Conservation (phyloP, 2,113 vertebrate species). For the Dicaeum eximium region DNA sequence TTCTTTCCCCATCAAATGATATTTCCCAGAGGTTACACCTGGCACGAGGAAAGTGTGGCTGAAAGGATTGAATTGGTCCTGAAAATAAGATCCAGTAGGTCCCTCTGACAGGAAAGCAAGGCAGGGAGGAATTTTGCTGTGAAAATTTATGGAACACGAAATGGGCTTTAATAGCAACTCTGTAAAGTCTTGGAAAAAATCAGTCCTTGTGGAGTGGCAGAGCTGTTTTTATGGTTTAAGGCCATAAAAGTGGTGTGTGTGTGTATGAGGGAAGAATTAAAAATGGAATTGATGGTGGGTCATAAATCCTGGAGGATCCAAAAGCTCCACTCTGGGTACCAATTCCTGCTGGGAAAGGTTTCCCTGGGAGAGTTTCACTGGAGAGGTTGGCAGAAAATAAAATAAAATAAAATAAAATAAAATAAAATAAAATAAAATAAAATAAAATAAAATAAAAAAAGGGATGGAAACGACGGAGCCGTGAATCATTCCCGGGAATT, state of each 20-base stretch:
- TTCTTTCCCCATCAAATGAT: neutral
- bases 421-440: too few species aligned
- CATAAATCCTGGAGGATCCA: neutral
- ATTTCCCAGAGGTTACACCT: neutral
- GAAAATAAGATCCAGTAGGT: neutral
- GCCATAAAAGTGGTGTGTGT: neutral
- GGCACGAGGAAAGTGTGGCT: neutral
- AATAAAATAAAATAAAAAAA: too few species aligned
- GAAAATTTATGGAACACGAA: slow-evolving; percentile 67
- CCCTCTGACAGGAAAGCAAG: neutral
- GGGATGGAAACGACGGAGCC: too few species aligned
- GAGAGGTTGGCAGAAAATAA: neutral
- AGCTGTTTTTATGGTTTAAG: neutral
- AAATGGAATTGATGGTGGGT: neutral
- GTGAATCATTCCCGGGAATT: too few species aligned
- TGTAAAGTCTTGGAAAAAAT: neutral
- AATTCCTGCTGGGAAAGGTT: slow-evolving; percentile 3
- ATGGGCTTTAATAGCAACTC: slow-evolving; percentile 27
- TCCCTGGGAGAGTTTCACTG: neutral
- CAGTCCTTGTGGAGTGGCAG: neutral
- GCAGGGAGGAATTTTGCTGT: slow-evolving; percentile 34
- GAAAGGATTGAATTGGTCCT: neutral
- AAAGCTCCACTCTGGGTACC: neutral
- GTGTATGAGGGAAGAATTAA: neutral
- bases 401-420: too few species aligned